A percentile compares a stretch with the other conserved stretches of the same genome.
Conservation (phyloP, 2,797 vertebrate genomes). For the Tokudaia muenninki region DNA sequence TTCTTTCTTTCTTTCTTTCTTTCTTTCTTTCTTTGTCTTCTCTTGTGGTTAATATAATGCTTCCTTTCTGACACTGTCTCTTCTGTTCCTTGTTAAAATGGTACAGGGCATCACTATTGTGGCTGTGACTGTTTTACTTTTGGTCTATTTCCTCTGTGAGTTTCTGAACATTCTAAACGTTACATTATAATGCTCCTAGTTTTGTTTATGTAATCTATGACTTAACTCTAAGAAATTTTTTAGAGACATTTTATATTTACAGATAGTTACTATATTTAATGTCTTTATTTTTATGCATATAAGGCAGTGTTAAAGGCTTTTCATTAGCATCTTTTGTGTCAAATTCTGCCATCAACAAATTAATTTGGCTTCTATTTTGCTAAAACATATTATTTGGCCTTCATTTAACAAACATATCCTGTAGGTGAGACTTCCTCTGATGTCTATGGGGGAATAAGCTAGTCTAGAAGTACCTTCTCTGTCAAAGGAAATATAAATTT, state of each 20-base stretch:
- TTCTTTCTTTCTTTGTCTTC: not conserved
- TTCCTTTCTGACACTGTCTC: not conserved
- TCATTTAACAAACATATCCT: constrained; percentile 52
- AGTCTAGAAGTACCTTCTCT: not conserved
- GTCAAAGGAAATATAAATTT: constrained; percentile 15
- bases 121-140: not conserved
- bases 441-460: not conserved
- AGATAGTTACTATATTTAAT: not conserved
- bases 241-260: constrained; percentile 9
- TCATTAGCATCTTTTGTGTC: not conserved
- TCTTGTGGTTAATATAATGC: not conserved
- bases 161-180: not conserved
- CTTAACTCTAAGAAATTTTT: not conserved
- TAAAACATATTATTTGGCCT: constrained; percentile 28
- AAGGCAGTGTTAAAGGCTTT: not conserved
- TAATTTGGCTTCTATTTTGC: constrained; percentile 5
- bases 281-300: not conserved
- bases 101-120: not conserved
- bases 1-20: too few relatives aligned
- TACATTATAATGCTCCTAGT: not conserved
- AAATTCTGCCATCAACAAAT: constrained; percentile 55
- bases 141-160: not conserved
- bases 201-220: not conserved
- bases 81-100: not conserved
- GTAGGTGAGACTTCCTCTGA: constrained; percentile 22